Conservation (phyloP, 2,888 invertebrate genomes). For the Latheticus oryzae region DNA sequence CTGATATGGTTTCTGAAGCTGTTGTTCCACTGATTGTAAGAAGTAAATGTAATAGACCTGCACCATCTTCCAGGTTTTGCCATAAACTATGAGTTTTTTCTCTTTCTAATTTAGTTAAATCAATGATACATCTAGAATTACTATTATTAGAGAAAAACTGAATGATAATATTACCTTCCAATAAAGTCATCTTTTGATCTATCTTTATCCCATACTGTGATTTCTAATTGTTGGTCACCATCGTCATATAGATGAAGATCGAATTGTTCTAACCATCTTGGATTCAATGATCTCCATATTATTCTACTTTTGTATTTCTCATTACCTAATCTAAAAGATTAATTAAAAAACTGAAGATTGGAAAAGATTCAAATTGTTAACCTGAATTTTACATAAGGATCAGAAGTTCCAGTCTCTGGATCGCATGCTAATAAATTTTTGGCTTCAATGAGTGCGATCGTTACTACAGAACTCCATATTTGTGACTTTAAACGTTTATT, state of each 20-base stretch:
- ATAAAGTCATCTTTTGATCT: slow-evolving; percentile 88
- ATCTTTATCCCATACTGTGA: slow-evolving; percentile 92
- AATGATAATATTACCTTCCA: slow-evolving; percentile 73
- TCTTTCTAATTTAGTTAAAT: slow-evolving; percentile 83
- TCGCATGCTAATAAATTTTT: slow-evolving; percentile 90
- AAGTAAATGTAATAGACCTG: slow-evolving; percentile 85
- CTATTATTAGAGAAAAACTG: slow-evolving; percentile 13
- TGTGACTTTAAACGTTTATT: slow-evolving; percentile 90
- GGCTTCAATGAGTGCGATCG: slow-evolving; percentile 96
- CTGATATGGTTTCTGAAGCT: slow-evolving; percentile 92
- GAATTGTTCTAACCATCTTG: slow-evolving; percentile 96
- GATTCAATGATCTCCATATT: slow-evolving; percentile 85
- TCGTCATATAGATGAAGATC: slow-evolving; percentile 97
- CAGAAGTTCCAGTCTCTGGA: slow-evolving; percentile 87
- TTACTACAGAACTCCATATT: slow-evolving; percentile 97
- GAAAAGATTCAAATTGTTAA: slow-evolving; percentile 65
- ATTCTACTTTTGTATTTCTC: slow-evolving; percentile 98
- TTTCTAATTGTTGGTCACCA: slow-evolving; percentile 89
- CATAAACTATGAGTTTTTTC: slow-evolving; percentile 93
- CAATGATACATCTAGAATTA: slow-evolving; percentile 80
- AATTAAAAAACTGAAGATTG: neutral
- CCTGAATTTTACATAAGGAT: slow-evolving; percentile 97
- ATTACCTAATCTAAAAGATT: slow-evolving; percentile 86
- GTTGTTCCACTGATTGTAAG: slow-evolving; percentile 96
- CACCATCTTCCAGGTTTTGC: slow-evolving; percentile 90